Conservation (phyloP, 2,797 vertebrate species). For the Dipus sagitta region DNA sequence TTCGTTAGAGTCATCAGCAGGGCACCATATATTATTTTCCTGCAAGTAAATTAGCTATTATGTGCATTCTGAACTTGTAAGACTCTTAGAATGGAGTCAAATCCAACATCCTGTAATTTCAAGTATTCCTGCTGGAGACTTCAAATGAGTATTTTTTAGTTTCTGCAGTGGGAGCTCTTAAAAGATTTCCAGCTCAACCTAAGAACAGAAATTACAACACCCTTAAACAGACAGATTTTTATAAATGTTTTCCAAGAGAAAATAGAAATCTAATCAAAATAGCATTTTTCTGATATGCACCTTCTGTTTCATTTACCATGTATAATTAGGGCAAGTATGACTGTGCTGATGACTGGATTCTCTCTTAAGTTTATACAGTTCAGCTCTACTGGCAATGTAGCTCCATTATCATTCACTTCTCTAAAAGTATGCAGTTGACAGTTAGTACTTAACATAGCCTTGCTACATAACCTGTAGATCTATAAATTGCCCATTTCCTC, state of each 20-base stretch:
- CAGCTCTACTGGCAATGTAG: neutral
- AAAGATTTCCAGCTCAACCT: constrained; percentile 30
- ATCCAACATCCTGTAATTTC: neutral
- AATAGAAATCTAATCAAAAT: constrained; percentile 65
- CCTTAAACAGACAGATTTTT: constrained; percentile 18
- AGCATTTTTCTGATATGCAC: constrained; percentile 52
- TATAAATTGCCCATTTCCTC: neutral
- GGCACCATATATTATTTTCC: neutral
- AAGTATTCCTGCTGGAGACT: neutral
- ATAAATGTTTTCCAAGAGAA: constrained; percentile 56
- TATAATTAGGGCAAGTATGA: neutral
- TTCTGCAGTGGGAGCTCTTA: neutral
- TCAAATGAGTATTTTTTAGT: constrained; percentile 12
- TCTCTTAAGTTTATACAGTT: neutral
- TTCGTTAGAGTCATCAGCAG: neutral
- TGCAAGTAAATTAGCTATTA: constrained; percentile 38
- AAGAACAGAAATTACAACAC: constrained; percentile 47
- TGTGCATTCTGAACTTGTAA: neutral
- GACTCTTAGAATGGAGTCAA: neutral
- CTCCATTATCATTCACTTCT: constrained; percentile 33
- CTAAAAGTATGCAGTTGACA: neutral
- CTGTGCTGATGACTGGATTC: neutral
- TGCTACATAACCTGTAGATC: constrained; percentile 19
- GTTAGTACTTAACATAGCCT: neutral
- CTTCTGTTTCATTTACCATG: neutral